These are phyloP conservation scores for Pseudopodoces humilis DNA, from an alignment of 2,113 vertebrate genomes.

Conservation along the genomic window DNA sequence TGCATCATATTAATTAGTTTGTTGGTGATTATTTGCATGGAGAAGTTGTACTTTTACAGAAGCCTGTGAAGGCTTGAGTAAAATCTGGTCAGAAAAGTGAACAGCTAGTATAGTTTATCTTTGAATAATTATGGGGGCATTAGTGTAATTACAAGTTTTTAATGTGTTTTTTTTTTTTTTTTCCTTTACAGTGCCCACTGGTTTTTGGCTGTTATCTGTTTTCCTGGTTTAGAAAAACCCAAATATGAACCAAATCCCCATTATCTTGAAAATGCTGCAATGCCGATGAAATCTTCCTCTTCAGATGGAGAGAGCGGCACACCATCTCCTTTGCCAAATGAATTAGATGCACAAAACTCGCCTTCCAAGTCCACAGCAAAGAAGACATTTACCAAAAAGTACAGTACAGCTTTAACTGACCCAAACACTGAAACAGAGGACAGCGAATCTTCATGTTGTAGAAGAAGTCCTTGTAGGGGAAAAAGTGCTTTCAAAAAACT, in stretches of 20 bases:
- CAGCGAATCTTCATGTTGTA: slow-evolving; percentile 52
- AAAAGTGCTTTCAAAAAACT: slow-evolving; percentile 74
- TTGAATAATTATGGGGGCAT: not conserved
- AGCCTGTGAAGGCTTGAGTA: not conserved
- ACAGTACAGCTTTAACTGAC: slow-evolving; percentile 65
- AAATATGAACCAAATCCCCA: slow-evolving; percentile 84
- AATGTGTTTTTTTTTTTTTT: not conserved
- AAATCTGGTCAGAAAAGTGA: slow-evolving; percentile 10
- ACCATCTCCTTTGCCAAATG: slow-evolving; percentile 71
- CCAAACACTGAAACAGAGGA: slow-evolving; percentile 70
- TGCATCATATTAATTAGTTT: not conserved
- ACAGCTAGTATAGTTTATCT: not conserved
- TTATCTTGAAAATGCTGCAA: slow-evolving; percentile 73
- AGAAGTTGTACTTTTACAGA: not conserved
- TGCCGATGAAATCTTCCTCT: slow-evolving; percentile 52
- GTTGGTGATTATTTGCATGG: not conserved
- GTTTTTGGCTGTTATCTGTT: slow-evolving; percentile 98
- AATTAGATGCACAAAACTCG: slow-evolving; percentile 71
- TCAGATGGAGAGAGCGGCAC: slow-evolving; percentile 74
- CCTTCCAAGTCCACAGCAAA: slow-evolving; percentile 71
- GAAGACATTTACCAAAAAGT: slow-evolving; percentile 76
- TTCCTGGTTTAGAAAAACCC: slow-evolving; percentile 88
- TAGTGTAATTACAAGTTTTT: not conserved
- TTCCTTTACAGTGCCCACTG: slow-evolving; percentile 89
- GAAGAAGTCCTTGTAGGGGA: slow-evolving; percentile 65